These are phyloP conservation scores for Hirundichthys speculiger DNA, from an alignment of 2,113 vertebrate species.

Conservation along the genomic window DNA sequence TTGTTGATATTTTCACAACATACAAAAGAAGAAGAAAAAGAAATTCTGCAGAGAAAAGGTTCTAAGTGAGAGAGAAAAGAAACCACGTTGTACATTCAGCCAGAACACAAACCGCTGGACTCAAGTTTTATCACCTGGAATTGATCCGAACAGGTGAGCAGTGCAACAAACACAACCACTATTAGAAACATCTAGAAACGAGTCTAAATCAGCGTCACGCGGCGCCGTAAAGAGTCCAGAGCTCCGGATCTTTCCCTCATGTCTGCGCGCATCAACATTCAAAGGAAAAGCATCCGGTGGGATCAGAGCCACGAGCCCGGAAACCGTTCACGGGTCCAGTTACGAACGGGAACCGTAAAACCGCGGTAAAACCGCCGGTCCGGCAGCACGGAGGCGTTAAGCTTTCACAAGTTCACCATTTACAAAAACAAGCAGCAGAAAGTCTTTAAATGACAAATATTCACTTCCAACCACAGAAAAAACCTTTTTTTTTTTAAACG, in stretches of 20 bases:
- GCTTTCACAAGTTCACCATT: constrained; percentile 40
- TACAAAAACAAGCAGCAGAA: constrained; percentile 40
- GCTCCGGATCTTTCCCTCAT: constrained; percentile 59
- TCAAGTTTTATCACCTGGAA: not conserved
- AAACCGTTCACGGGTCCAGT: constrained; percentile 48
- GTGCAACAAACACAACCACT: constrained; percentile 12
- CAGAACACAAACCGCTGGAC: constrained; percentile 29
- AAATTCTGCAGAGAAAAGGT: constrained; percentile 34
- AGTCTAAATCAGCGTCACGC: constrained; percentile 35
- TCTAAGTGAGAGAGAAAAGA: not conserved
- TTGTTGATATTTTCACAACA: constrained; percentile 64
- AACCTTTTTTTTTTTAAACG: constrained; percentile 52
- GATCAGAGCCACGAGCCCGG: constrained; percentile 19
- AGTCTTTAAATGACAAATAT: constrained; percentile 35
- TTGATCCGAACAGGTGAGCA: constrained; percentile 17
- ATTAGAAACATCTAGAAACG: not conserved
- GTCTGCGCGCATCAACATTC: constrained; percentile 55
- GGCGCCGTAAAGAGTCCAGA: constrained; percentile 8
- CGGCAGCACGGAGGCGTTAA: too few species aligned
- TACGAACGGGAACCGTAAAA: constrained; percentile 21
- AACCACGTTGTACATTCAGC: constrained; percentile 69
- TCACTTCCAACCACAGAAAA: constrained; percentile 63
- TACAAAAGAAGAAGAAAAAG: constrained; percentile 63
- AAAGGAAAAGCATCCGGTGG: constrained; percentile 55
- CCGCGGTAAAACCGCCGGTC: too few species aligned